These are phyloP conservation scores for Champsocephalus gunnari DNA, from an alignment of 2,797 vertebrate genomes.

Conservation along the genomic window DNA sequence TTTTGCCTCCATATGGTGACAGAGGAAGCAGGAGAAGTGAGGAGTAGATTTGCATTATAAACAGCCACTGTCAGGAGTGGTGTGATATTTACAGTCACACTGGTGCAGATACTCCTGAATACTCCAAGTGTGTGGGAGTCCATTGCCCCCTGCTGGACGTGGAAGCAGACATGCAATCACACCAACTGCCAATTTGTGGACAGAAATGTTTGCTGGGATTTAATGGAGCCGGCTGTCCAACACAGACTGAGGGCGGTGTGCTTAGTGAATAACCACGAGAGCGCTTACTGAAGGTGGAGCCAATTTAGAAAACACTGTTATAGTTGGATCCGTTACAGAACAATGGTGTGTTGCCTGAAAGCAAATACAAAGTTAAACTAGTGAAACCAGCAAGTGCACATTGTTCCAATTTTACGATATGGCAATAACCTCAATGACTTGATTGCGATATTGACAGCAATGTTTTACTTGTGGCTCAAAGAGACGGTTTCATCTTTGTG, in stretches of 20 bases:
- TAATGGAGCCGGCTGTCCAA: slow-evolving; percentile 18
- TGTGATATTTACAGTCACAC: slow-evolving; percentile 42
- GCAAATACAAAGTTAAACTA: neutral
- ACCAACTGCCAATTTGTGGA: slow-evolving; percentile 31
- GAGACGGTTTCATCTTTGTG: neutral
- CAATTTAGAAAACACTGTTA: neutral
- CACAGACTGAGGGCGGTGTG: slow-evolving; percentile 22
- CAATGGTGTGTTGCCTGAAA: neutral
- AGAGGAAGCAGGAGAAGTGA: neutral
- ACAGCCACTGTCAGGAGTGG: slow-evolving; percentile 2
- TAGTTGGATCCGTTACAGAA: neutral
- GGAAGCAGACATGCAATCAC: slow-evolving; percentile 45
- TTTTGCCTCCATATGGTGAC: slow-evolving; percentile 41
- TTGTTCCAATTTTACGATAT: too few species aligned
- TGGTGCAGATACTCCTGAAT: slow-evolving; percentile 24
- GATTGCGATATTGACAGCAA: neutral
- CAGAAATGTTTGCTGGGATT: slow-evolving; percentile 46
- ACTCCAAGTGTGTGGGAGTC: slow-evolving; percentile 54
- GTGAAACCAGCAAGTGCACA: neutral
- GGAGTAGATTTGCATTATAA: slow-evolving; percentile 3
- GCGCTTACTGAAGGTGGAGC: slow-evolving; percentile 4
- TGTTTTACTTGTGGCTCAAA: neutral
- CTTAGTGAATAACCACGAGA: slow-evolving; percentile 38
- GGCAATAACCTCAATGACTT: neutral
- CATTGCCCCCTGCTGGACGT: slow-evolving; percentile 78